Base-by-base conservation (phyloP, 2,888 invertebrate genomes). In the Leptodirus hochenwartii region DNA sequence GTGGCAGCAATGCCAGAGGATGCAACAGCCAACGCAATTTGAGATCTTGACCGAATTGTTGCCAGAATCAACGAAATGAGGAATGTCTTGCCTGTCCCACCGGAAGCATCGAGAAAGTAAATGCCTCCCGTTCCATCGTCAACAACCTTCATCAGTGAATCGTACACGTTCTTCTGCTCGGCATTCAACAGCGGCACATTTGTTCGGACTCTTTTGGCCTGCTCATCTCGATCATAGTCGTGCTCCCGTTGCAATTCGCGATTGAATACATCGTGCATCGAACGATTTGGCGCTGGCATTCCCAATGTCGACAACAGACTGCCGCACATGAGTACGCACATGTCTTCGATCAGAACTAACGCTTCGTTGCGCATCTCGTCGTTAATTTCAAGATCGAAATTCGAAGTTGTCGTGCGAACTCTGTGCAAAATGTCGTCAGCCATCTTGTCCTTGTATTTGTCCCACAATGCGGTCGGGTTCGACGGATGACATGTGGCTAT, bases 1-100 rank as follows among this genome's bases (percentile, higher is more conserved):
- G 49, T 53, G 4, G 54, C 50, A 16, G 52, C 53, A 32, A 58
- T 57, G 3, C 53, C 52, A 6, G 52, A 53, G 20, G 49, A 55
- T 5, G 54, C 54, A 17, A 56, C 34, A 9, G 51, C 47, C 17
- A 57, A 29, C 11, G 50, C 50, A 24, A 51, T 47, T 2, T 39
- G 33, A 30, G 39, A 39, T 34, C 43, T 33, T 20, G 39, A 38
- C 31, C 47, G 38, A 29, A 53, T 40, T 31, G 40, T 35, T 17
- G 48, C 47, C 16, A 53, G 37, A 16, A 57, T 34, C 23, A 51
- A 35, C 15, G 42, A 44, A 25, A 54, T 45, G 2, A 57, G 29
- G 38, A 47, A 55, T 12, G 48, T 52, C 43, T 56, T 56, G 4
- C 53, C 56, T 31, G 50, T 53, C 17, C 53, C 44, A 22, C 41